Evolutionary conservation across 23 tunicate species (phyloP), one percentile per base, ranked within the genome.

Genomic region (Halocynthia roretzi): DNA sequence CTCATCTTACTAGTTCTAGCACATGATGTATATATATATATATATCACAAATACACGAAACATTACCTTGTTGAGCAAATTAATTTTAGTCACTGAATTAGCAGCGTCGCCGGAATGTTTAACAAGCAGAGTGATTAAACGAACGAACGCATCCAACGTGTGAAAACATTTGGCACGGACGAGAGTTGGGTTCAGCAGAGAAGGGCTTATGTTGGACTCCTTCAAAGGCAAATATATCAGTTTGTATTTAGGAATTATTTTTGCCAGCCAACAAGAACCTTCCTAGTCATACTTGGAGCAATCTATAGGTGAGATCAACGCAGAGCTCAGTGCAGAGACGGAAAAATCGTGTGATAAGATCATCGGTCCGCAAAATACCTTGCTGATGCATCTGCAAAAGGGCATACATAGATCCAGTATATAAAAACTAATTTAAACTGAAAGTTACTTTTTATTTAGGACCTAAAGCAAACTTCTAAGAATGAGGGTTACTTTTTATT

Each of bases 251-350:
- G 64, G 64, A n/a, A 14, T 15, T 2, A 1, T 58, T 17, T 58
- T 58, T 58, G 64, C 2, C 4, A n/a, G 17, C 64, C n/a, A 14
- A 15, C 64, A 15, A 0, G 64, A 2, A 15, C n/a, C 17, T 58
- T 14, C 17, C n/a, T n/a, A 58, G 17, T 58, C 64, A 51, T 10
- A 92, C 92, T 63, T 86, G 91, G 50, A 91, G 76, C 72, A 84
- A 54, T 44, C 86, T 76, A 75, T 86, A 86, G 17, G 87, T 76
- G 66, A 89, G 81, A 65, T 89, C 96, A 22, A 95, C 96, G 70
- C 93, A 89, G 76, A 89, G 78, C 54, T 95, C 99, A n/a, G 99
- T 95, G 78, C 96, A 85, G 21, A 89, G 65, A 7, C 99, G 80
- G 83, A 95, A 90, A 71, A 95, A 95, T 63, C 96, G 72, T 8